Evolutionary conservation across 2,797 vertebrate species (phyloP).

Genomic region (Orientallactaga sibirica): DNA sequence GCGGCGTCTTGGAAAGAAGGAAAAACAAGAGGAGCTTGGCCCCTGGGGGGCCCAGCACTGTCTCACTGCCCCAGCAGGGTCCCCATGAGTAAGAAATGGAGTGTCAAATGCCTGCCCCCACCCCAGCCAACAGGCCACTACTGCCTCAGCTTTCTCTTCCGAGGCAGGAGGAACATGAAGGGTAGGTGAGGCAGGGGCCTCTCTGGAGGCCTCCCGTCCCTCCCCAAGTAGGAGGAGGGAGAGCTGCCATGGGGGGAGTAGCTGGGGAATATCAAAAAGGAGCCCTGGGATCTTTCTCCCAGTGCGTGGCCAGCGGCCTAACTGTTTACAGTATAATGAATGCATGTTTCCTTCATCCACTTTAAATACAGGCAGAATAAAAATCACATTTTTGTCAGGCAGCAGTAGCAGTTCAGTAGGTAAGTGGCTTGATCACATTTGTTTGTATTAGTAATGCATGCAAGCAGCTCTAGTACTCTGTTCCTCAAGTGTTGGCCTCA

Average conservation of each 20-base stretch:
- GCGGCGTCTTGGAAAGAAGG: conserved; percentile 8
- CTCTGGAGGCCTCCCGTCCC: conserved; percentile 70
- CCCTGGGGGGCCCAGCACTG: not conserved
- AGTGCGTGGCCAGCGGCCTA: conserved; percentile 84
- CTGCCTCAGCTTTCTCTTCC: not conserved
- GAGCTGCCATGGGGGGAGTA: conserved; percentile 82
- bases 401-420: conserved; percentile 93
- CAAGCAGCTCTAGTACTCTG: conserved; percentile 91
- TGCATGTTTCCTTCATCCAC: conserved; percentile 89
- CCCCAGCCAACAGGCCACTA: not conserved
- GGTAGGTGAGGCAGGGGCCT: not conserved
- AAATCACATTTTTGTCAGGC: conserved; percentile 93
- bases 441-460: conserved; percentile 93
- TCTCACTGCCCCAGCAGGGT: not conserved
- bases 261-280: conserved; percentile 83
- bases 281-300: conserved; percentile 80
- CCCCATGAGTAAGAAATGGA: not conserved
- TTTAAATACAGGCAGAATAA: conserved; percentile 91
- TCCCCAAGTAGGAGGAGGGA: not conserved
- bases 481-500: conserved; percentile 78
- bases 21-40: conserved; percentile 20
- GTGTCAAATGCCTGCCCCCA: not conserved
- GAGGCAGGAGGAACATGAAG: not conserved
- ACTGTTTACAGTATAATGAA: conserved; percentile 89
- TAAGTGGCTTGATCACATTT: conserved; percentile 91